Evolutionary conservation across 1,140 invertebrate genomes (phyloP), one percentile per base, ranked within the genome.

Genomic region (Pogonomyrmex barbatus): DNA sequence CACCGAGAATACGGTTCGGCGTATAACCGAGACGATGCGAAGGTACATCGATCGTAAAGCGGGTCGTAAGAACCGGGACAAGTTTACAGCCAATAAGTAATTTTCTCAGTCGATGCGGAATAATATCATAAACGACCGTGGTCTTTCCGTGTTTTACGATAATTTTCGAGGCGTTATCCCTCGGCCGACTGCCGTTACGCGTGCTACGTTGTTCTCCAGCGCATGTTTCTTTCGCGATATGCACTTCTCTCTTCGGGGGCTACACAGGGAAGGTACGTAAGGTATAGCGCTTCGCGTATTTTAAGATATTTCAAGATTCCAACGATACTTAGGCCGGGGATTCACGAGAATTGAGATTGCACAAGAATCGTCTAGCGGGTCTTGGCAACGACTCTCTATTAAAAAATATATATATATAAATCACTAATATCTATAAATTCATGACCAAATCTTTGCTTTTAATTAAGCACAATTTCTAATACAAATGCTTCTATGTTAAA

Each of bases 91-190:
- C 89, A 58, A 88, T 90, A 86, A 86, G 73, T 78, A 83, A 88
- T 89, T 91, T 85, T 71, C 82, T 78, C 54, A 54, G 60, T 75
- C 81, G 60, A 91, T 91, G 89, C 70, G 76, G 42, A 87, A 88
- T 91, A 91, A 91, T 91, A 91, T 91, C 90, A 47, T 85, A 91
- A 91, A 91, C 73, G 78, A 45, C 68, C 65, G 10, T 52, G 56
- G 36, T 17, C 50, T 85, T 89, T 87, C 50, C 85, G 42, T 47
- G 58, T 89, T 89, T 89, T 89, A 90, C 86, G 89, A 90, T 86
- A 90, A 90, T 90, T 90, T 78, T 76, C 88, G 33, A 56, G 47
- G 36, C 60, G 67, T 62, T 52, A 79, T 87, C 62, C 56, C 54
- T 45, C 17, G 62, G 12, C 47, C 67, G 45, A 24, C 47, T 30